Evolutionary conservation across 2,888 invertebrate species (phyloP), one percentile per base, ranked within the genome.

Genomic region (Coronaproctus castanopsis): DNA sequence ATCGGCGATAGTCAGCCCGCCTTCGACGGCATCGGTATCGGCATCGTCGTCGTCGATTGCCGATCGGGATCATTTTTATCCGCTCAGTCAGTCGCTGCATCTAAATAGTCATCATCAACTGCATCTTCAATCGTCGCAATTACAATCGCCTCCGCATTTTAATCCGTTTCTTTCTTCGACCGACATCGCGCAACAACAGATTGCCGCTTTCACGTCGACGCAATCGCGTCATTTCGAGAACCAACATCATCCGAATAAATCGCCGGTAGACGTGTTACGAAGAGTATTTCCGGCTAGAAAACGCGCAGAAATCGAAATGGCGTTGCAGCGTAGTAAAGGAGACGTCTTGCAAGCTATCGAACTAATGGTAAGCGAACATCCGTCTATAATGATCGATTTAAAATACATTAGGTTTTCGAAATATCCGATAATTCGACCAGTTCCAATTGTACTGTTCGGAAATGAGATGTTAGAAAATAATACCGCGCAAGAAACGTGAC

Each of bases 291-390:
- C 93, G 0, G 82, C 85, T 66, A 80, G 89, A 66, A 81, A 90
- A 66, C 78, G 90, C 55, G 82, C 81, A 55, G 89, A 92, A 68
- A 86, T 95, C 1, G 92, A 93, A 70, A 79, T 83, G 2, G 79
- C 89, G 53, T 75, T 95, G 21, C 83, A 87, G 65, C 79, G 86
- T 62, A 87, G 85, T 71, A 82, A 86, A 71, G 90, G 90, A 0
- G 92, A 95, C 70, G 86, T 91, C 0, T 81, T 93, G 0, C 85
- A 89, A 66, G 91, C 93, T 0, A 93, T 95, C 81, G 93, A 95
- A 69, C 81, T 87, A 69, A 82, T 95, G 78, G 78, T 88, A 18
- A 82, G 83, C 63, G 82, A 82, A 19, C 24, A 19, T n/a, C n/a
- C n/a, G n/a, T n/a, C n/a, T n/a, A n/a, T n/a, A n/a, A n/a, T n/a